Evolutionary conservation across 2,888 invertebrate species (phyloP), one percentile per base, ranked within the genome.

Genomic region (Hylaea fasciaria): DNA sequence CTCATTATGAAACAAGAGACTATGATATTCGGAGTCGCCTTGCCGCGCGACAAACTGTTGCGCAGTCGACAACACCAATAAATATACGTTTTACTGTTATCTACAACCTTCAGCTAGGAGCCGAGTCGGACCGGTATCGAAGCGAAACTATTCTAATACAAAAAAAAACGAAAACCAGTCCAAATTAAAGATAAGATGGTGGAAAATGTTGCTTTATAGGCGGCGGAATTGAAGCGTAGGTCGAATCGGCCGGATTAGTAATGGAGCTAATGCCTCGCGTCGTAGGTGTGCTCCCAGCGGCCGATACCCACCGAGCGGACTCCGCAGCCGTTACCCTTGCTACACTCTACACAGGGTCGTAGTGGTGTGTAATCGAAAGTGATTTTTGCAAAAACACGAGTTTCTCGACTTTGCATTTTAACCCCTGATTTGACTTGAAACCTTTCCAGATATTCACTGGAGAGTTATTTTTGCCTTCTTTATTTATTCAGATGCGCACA

Each of bases 1-100:
- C 86, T 89, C 89, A 88, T 91, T 91, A 91, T 89, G 90, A 89
- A 91, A 91, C 84, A 85, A 86, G 88, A 87, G 89, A 83, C 87
- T 87, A 87, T 87, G 88, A 89, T 87, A 88, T 89, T 88, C 79
- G 76, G 80, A 86, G 82, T 85, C 79, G 85, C 78, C 76, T 76
- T 65, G 76, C 79, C 78, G 79, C 78, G 79, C 85, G 81, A 78
- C 83, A 56, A 55, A 55, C 83, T 84, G 82, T 86, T 84, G 87
- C 85, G 84, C 84, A 83, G 83, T 78, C 85, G 82, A 68, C 72
- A 59, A 57, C 75, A 74, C 84, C 84, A 83, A 89, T 89, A 87
- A 87, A 89, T 89, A 88, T 85, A 86, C 81, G 56, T 83, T 86
- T 84, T 91, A 91, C 91, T 91, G 91, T 91, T 92, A 90, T 88